Evolutionary conservation across 1,140 invertebrate species (phyloP).

Genomic region (Drosophila yakuba): DNA sequence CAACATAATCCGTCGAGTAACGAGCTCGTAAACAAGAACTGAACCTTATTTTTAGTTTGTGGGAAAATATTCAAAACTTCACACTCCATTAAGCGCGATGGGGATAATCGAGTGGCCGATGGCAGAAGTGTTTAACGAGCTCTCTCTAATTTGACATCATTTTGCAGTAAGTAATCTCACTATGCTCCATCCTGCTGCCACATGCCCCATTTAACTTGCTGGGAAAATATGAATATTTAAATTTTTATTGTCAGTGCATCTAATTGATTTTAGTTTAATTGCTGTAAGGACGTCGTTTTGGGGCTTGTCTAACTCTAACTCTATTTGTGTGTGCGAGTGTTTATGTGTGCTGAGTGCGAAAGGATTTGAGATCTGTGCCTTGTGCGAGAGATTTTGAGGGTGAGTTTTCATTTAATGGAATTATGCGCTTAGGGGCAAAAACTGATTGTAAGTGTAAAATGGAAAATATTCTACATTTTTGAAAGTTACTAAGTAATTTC

Average conservation of each 20-base stretch:
- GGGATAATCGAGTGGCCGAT: conserved; percentile 1
- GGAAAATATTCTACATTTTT: conserved; percentile 14
- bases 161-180: conserved; percentile 43
- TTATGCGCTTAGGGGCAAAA: conserved; percentile 49
- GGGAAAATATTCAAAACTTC: conserved; percentile 33
- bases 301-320: not conserved
- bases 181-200: not conserved
- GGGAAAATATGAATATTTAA: conserved; percentile 65
- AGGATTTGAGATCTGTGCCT: conserved; percentile 15
- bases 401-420: conserved; percentile 52
- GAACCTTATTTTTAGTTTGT: conserved; percentile 12
- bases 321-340: not conserved
- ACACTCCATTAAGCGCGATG: conserved; percentile 32
- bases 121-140: conserved; percentile 30
- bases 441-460: conserved; percentile 53
- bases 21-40: conserved; percentile 18
- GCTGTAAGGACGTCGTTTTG: conserved; percentile 35
- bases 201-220: conserved; percentile 22
- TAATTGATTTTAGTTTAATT: conserved; percentile 76
- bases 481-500: conserved; percentile 32
- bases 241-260: conserved; percentile 55
- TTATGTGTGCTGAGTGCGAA: conserved; percentile 6
- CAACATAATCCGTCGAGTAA: conserved; percentile 10
- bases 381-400: conserved; percentile 18
- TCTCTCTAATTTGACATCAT: conserved; percentile 46